Base-by-base conservation (phyloP, 1,140 invertebrate genomes). In the Drosophila melanica region DNA sequence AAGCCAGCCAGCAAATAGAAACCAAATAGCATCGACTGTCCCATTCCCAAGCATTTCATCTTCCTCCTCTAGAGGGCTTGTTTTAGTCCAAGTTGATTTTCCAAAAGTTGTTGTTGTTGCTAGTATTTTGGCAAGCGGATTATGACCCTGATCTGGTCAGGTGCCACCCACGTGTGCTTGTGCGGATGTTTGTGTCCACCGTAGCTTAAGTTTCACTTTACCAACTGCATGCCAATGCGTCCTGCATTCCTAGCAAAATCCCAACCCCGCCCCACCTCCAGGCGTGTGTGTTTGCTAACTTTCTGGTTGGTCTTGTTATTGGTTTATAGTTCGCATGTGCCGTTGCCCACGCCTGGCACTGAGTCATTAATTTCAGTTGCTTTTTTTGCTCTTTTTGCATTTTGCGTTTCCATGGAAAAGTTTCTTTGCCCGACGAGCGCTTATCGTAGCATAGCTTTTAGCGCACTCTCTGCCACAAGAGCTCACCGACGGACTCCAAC, bases 81-180 rank as follows among this genome's bases (percentile, higher is more conserved):
- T 59, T 71, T 33, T 58, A 58, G 47, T 74, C 44, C 39, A 69
- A 74, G 74, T 79, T 80, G 75, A 79, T 75, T 75, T 67, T 42
- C 55, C 65, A 42, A 27, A 35, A 42, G 48, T 45, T 53, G 41
- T 60, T 64, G 57, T 53, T 59, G 55, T 45, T 58, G 44, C 45
- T 68, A 45, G 58, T 63, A 70, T 86, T 86, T 79, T 45, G 75
- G 72, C 69, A 73, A 82, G 37, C 60, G 84, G 84, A 87, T 86
- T 86, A 86, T 89, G 82, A 89, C 82, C 84, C 72, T 86, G 84
- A 89, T 89, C 82, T 86, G 82, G 79, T 68, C 84, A 89, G 79
- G 71, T 79, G 58, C 72, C 35, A 47, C 27, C 27, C 55, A 45
- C 51, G 16, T 58, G 63, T 75, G 67, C 53, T 20, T 51, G 20